These are phyloP conservation scores for Coreoperca whiteheadi DNA, from an alignment of 2,113 vertebrate genomes.

Conservation along the genomic window DNA sequence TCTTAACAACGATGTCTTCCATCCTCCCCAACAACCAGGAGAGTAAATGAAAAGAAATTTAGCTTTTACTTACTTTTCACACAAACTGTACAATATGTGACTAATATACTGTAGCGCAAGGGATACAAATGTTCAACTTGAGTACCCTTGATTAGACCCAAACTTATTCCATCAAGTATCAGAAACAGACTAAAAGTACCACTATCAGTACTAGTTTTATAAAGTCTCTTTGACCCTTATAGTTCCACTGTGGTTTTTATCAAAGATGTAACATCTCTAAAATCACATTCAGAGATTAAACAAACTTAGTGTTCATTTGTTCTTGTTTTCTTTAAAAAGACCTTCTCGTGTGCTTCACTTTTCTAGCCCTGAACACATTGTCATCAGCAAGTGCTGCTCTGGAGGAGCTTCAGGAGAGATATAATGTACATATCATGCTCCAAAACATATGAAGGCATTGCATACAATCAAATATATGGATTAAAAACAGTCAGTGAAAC, in stretches of 20 bases:
- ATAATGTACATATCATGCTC: slow-evolving; percentile 75
- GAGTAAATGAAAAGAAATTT: slow-evolving; percentile 50
- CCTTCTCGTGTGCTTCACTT: slow-evolving; percentile 53
- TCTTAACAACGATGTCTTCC: slow-evolving; percentile 68
- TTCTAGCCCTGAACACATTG: slow-evolving; percentile 30
- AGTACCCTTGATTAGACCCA: slow-evolving; percentile 48
- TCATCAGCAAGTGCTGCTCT: slow-evolving; percentile 56
- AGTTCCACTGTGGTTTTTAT: slow-evolving; percentile 17
- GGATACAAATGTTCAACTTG: slow-evolving; percentile 62
- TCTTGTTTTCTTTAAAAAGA: slow-evolving; percentile 43
- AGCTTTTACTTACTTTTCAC: slow-evolving; percentile 47
- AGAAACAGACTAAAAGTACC: slow-evolving; percentile 57
- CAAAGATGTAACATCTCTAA: slow-evolving; percentile 44
- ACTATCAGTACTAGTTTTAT: slow-evolving; percentile 14
- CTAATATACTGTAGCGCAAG: slow-evolving; percentile 70
- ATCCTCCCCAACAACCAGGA: slow-evolving; percentile 34
- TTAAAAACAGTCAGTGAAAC: slow-evolving; percentile 74
- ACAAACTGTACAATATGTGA: slow-evolving; percentile 76
- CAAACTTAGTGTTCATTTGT: slow-evolving; percentile 34
- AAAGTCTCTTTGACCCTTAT: slow-evolving; percentile 17
- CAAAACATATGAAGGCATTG: slow-evolving; percentile 75
- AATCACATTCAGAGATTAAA: slow-evolving; percentile 53
- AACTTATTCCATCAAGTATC: slow-evolving; percentile 48
- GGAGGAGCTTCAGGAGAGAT: slow-evolving; percentile 68
- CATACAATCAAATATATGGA: slow-evolving; percentile 73